These are phyloP conservation scores for Trinectes maculatus DNA, from an alignment of 2,113 vertebrate species.

Conservation along the genomic window DNA sequence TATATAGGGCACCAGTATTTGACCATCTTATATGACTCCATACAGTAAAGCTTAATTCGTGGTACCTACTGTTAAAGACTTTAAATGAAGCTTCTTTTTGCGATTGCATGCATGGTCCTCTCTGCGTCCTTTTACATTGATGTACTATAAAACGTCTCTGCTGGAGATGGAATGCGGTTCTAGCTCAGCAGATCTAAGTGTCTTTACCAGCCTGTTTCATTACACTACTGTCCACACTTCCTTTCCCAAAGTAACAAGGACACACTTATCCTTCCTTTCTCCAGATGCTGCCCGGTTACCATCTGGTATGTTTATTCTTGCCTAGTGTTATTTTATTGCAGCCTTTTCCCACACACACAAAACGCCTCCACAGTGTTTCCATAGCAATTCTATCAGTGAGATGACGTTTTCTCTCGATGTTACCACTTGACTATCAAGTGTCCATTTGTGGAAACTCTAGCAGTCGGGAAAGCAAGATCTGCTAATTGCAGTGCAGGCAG, in stretches of 20 bases:
- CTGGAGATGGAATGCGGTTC: not conserved
- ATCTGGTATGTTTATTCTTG: conserved; percentile 62
- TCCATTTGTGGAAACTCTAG: conserved; percentile 72
- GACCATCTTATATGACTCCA: too few species aligned
- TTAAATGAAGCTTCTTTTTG: not conserved
- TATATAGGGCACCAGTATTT: too few species aligned
- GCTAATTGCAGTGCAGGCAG: conserved; percentile 59
- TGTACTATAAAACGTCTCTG: not conserved
- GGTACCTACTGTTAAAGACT: not conserved
- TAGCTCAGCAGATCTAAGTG: not conserved
- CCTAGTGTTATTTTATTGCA: conserved; percentile 70
- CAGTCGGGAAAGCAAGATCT: conserved; percentile 55
- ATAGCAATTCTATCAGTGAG: conserved; percentile 76
- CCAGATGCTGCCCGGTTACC: conserved; percentile 68
- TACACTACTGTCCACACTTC: not conserved
- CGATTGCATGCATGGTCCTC: not conserved
- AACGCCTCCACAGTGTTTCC: conserved; percentile 79
- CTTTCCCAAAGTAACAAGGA: conserved; percentile 40
- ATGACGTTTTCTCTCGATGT: conserved; percentile 64
- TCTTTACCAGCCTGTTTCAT: not conserved
- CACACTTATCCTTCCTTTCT: conserved; percentile 24
- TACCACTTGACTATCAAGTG: conserved; percentile 75
- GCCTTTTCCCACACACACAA: conserved; percentile 68
- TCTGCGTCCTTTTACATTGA: not conserved
- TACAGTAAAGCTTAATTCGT: too few species aligned